Percentiles rank a stretch among this genome's conserved stretches.
Conservation (phyloP, 1,140 invertebrate genomes). For the Drosophila navojoa region DNA sequence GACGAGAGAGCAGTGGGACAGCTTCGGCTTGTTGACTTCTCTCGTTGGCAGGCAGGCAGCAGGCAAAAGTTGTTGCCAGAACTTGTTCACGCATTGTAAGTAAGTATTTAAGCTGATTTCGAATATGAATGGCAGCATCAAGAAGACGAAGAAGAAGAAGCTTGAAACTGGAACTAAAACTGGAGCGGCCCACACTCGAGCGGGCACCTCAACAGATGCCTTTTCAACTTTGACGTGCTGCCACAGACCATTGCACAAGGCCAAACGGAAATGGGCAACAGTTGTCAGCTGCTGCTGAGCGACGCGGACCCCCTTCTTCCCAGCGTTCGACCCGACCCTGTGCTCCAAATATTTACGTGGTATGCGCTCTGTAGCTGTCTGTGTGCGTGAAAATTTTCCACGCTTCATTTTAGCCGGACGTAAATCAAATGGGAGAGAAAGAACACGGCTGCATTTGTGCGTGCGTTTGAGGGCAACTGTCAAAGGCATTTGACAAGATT, state of each 20-base stretch:
- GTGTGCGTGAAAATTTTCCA: constrained; percentile 64
- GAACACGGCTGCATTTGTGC: constrained; percentile 37
- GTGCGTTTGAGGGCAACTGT: constrained; percentile 64
- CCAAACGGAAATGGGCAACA: constrained; percentile 67
- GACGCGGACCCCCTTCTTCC: background rate
- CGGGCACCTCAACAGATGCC: background rate
- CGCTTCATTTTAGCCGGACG: constrained; percentile 51
- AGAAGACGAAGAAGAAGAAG: too few relatives aligned
- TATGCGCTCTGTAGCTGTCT: constrained; percentile 39
- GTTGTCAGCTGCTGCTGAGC: constrained; percentile 55
- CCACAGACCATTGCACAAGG: constrained; percentile 63
- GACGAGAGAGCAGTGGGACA: constrained; percentile 45
- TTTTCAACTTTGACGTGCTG: constrained; percentile 29
- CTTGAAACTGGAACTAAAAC: background rate
- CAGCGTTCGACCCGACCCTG: background rate
- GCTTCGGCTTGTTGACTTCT: constrained; percentile 54
- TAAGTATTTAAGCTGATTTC: constrained; percentile 52
- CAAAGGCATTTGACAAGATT: constrained; percentile 70
- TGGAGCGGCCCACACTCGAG: background rate
- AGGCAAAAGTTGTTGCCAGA: constrained; percentile 21
- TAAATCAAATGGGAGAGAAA: constrained; percentile 67
- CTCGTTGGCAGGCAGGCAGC: background rate
- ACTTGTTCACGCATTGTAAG: constrained; percentile 41
- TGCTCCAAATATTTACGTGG: constrained; percentile 75
- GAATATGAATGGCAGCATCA: background rate